These are phyloP conservation scores for Oreochromis spilurus DNA, from an alignment of 2,113 vertebrate genomes.

Conservation along the genomic window DNA sequence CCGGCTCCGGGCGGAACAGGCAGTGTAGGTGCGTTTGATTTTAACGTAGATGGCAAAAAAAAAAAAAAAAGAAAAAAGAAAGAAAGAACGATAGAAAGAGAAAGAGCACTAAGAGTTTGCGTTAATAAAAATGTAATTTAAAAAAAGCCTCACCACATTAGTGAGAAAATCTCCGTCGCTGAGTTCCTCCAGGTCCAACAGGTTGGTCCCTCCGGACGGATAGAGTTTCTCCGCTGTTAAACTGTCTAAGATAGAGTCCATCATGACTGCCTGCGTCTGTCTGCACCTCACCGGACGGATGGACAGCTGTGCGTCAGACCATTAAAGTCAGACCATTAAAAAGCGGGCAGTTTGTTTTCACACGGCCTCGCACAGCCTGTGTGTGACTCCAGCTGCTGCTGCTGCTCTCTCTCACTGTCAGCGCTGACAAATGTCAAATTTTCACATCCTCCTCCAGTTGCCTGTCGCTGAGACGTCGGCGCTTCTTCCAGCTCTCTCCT, in stretches of 20 bases:
- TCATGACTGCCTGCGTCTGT: constrained; percentile 21
- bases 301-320: background rate
- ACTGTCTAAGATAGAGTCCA: constrained; percentile 67
- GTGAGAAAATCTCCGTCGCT: constrained; percentile 68
- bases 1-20: constrained; percentile 59
- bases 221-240: constrained; percentile 57
- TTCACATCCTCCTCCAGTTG: constrained; percentile 14
- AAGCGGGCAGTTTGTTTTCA: background rate
- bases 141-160: constrained; percentile 56
- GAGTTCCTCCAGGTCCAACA: constrained; percentile 72
- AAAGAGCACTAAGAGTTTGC: background rate
- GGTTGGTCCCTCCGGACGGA: constrained; percentile 48
- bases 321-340: constrained; percentile 12
- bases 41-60: background rate
- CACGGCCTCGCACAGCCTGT: background rate
- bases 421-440: background rate
- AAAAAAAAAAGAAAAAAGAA: background rate
- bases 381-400: background rate
- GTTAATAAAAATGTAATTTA: background rate
- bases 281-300: background rate
- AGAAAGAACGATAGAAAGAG: background rate
- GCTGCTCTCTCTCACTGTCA: background rate
- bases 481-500: constrained; percentile 12
- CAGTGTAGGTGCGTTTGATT: constrained; percentile 23
- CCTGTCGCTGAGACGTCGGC: background rate